A percentile compares a stretch with the other conserved stretches of the same genome.
Conservation (phyloP, 2,888 invertebrate species). For the Blastobasis adustella region DNA sequence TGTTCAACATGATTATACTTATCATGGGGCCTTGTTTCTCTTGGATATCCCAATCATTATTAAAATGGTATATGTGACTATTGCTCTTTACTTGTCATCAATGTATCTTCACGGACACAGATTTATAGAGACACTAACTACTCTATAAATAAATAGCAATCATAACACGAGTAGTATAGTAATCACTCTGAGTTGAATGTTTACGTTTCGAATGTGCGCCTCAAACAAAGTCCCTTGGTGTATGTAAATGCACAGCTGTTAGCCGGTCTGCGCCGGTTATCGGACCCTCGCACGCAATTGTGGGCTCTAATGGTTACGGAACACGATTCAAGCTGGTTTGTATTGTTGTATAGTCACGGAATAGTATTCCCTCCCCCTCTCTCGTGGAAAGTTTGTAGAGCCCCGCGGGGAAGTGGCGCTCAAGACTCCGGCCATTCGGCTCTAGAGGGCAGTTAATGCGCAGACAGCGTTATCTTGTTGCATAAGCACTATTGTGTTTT, state of each 20-base stretch:
- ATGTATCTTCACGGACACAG: no score
- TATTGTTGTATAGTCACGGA: neutral
- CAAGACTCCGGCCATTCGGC: neutral
- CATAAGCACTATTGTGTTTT: slow-evolving; percentile 59
- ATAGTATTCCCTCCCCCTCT: neutral
- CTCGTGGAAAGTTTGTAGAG: no score
- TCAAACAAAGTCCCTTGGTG: slow-evolving; percentile 6
- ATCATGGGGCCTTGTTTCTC: no score
- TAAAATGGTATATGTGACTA: no score
- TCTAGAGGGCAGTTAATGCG: slow-evolving; percentile 33
- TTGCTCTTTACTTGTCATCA: no score
- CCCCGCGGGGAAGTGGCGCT: no score
- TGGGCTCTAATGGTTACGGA: slow-evolving; percentile 18
- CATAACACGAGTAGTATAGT: no score
- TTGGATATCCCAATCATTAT: no score
- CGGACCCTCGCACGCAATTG: slow-evolving; percentile 20
- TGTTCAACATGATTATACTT: no score
- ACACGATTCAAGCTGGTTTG: slow-evolving; percentile 25
- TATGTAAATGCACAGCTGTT: slow-evolving; percentile 56
- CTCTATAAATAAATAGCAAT: no score
- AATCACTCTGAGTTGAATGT: no score
- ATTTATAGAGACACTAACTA: no score
- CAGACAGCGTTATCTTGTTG: slow-evolving; percentile 53
- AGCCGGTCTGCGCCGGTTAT: slow-evolving; percentile 26
- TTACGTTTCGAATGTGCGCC: neutral